A percentile compares a stretch with the other conserved stretches of the same genome.
Evolutionary conservation across 2,113 vertebrate genomes (phyloP).

Genomic region (Xiphias gladius): DNA sequence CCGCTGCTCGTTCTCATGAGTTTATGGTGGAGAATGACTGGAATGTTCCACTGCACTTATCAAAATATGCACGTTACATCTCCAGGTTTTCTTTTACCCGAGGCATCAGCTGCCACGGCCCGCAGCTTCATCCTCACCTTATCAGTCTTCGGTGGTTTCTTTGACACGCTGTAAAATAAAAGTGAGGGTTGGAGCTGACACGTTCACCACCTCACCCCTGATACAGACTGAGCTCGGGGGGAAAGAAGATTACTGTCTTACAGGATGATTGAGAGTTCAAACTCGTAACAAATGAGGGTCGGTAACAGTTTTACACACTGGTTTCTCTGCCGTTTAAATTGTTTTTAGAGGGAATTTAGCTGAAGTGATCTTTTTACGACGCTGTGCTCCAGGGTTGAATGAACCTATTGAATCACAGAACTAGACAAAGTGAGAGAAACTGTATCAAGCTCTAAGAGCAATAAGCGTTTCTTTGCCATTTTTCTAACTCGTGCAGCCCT

Average conservation of each 20-base stretch:
- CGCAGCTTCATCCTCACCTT: not conserved
- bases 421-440: too few species aligned
- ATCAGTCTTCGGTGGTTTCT: not conserved
- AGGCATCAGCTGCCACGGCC: conserved; percentile 10
- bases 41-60: conserved; percentile 83
- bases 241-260: not conserved
- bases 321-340: not conserved
- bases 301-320: not conserved
- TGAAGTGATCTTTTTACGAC: not conserved
- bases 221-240: not conserved
- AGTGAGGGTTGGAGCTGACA: conserved; percentile 2
- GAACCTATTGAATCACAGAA: not conserved
- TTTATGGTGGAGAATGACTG: conserved; percentile 76
- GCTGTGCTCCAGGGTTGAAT: not conserved
- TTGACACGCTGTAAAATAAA: conserved; percentile 11
- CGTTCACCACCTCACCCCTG: not conserved
- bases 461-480: too few species aligned
- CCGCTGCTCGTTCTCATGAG: conserved; percentile 46
- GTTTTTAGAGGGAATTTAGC: not conserved
- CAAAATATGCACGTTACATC: conserved; percentile 77
- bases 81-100: conserved; percentile 56
- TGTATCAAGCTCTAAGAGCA: too few species aligned
- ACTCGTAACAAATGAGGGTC: not conserved
- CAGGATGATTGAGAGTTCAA: not conserved
- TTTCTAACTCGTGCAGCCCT: too few species aligned